Base-by-base conservation (phyloP, 1,140 invertebrate species). In the Lepidurus arcticus region DNA sequence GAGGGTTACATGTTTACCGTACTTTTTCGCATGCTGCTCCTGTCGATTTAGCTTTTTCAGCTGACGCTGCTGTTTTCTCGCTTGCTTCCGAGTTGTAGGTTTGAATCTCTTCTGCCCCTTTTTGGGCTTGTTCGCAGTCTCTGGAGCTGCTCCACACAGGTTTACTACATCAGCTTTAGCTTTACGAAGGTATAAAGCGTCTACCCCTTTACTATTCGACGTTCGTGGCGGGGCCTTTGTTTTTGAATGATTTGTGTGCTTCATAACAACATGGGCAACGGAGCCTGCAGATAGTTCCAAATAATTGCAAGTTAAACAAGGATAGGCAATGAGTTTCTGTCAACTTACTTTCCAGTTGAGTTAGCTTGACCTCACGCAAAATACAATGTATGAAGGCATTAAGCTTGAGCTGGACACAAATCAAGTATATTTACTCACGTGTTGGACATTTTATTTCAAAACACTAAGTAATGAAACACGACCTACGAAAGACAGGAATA, bases 31-130 rank as follows among this genome's bases (percentile, higher is more conserved):
- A 81, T 86, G 86, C 81, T 86, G 87, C 79, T 85, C 80, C 65
- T 85, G 84, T 81, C 86, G 88, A 53, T 84, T 84, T 45, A 87
- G 85, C 81, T 91, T 91, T 53, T 88, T 87, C 73, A 85, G 81
- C 26, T 85, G 83, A 26, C 88, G 81, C 75, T 88, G 86, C 75
- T 88, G 88, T 82, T 91, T 91, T 3, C 90, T 85, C 11, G 88
- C 82, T 81, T 90, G 86, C 83, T 90, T 90, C 8, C 90, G 86
- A 0, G 86, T 85, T 84, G 86, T 86, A 73, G 76, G n/a, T n/a
- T 78, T 79, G 13, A 65, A 65, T 34, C 34, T 34, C 53, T 65
- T 65, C 21, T 65, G 16, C 4, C 9, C 8, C 16, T 65, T 65
- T 16, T 65, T 21, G 53, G 53, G 3, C 8, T 65, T 65, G 13